phyloP scores from a whole-genome alignment of 2,113 vertebrate genomes.

The Mustela lutreola region DNA sequence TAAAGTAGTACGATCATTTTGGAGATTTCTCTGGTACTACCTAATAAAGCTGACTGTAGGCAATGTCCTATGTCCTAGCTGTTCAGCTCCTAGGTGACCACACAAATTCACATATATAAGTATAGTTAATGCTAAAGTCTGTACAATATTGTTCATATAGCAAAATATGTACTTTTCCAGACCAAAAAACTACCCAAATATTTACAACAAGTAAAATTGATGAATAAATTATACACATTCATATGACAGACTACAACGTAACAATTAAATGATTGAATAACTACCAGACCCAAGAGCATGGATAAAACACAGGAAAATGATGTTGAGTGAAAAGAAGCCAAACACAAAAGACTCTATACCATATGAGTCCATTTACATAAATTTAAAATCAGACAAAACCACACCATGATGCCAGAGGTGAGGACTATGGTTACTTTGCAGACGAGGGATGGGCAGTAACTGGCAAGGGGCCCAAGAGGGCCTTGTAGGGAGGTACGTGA shows the following conservation, averaged over 20 bases:
- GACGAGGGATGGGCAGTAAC: neutral
- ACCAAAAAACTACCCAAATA: neutral
- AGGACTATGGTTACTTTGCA: neutral
- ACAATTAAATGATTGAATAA: neutral
- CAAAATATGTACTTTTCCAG: neutral
- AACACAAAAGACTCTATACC: neutral
- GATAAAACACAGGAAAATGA: slow-evolving; percentile 2
- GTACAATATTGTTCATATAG: neutral
- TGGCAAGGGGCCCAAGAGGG: neutral
- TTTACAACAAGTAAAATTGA: neutral
- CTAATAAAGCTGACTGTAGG: neutral
- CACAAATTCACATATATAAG: neutral
- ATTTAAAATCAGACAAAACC: neutral
- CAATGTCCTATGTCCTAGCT: neutral
- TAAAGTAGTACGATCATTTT: neutral
- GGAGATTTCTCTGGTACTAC: neutral
- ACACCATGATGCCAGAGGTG: no score
- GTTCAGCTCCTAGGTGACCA: neutral
- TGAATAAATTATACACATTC: neutral
- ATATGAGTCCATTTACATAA: neutral
- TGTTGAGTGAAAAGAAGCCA: neutral
- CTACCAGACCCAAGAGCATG: neutral
- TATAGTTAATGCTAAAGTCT: neutral
- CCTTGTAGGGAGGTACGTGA: neutral
- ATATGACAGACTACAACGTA: neutral